A percentile compares a stretch with the other conserved stretches of the same genome.
phyloP scores from a whole-genome alignment of 2,113 vertebrate species.

The Eubucco bourcierii region DNA sequence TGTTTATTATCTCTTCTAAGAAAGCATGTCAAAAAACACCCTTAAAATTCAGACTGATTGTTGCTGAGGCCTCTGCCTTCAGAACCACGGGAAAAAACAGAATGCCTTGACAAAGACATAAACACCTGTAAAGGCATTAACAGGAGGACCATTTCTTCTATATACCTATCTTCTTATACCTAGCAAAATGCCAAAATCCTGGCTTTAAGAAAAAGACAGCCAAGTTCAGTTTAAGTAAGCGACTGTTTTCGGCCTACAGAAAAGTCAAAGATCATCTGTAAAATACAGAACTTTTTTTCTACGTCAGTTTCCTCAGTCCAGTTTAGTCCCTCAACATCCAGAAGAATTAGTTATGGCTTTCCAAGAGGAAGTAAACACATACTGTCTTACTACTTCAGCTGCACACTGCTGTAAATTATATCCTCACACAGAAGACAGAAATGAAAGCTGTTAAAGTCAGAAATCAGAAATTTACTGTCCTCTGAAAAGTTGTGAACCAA shows the following conservation, averaged over 20 bases:
- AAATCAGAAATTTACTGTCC: background rate
- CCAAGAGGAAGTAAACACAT: background rate
- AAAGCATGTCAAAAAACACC: background rate
- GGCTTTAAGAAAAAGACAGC: background rate
- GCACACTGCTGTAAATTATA: background rate
- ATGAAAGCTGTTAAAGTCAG: background rate
- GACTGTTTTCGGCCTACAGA: background rate
- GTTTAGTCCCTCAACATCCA: background rate
- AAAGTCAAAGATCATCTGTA: background rate
- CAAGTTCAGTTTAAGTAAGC: background rate
- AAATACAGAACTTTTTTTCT: background rate
- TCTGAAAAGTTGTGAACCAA: background rate
- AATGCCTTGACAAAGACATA: background rate
- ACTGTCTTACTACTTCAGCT: background rate
- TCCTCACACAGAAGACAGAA: background rate
- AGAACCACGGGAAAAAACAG: background rate
- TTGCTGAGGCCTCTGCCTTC: background rate
- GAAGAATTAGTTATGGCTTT: background rate
- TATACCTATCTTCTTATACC: background rate
- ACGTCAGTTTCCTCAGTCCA: background rate
- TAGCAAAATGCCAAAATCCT: background rate
- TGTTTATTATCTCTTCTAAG: background rate
- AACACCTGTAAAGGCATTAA: background rate
- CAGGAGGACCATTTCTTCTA: accelerated
- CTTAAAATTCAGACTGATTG: background rate